Percentiles rank a stretch among this genome's conserved stretches.
These are phyloP conservation scores for Melanerpes aurifrons DNA, from an alignment of 2,113 vertebrate species.

Conservation along the genomic window DNA sequence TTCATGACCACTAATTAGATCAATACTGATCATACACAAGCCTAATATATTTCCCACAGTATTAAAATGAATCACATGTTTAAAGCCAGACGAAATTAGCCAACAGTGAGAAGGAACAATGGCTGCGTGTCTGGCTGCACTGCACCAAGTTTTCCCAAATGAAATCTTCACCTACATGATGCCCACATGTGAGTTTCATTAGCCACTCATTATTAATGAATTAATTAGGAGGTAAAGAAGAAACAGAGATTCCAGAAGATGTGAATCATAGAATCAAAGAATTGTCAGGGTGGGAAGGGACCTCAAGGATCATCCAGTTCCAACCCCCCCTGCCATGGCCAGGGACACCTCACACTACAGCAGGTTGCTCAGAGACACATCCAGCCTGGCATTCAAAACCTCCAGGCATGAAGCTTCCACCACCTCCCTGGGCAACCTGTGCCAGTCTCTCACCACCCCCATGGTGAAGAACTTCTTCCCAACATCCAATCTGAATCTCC, in stretches of 20 bases:
- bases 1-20: conserved; percentile 34
- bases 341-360: no score
- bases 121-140: neutral
- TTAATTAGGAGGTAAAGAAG: neutral
- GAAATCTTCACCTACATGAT: neutral
- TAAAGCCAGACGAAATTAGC: conserved; percentile 12
- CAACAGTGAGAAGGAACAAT: conserved; percentile 7
- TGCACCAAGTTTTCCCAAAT: neutral
- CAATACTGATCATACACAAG: conserved; percentile 29
- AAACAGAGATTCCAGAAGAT: neutral
- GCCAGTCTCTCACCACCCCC: no score
- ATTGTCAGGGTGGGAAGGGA: no score
- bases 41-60: conserved; percentile 14
- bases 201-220: neutral
- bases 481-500: no score
- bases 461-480: no score
- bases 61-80: conserved; percentile 39
- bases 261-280: neutral
- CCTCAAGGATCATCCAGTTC: no score
- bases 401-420: no score
- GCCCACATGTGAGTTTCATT: neutral
- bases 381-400: no score
- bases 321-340: no score
- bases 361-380: no score
- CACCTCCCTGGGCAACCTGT: no score